These are phyloP conservation scores for Hyphantria cunea DNA, from an alignment of 1,140 invertebrate species.

Conservation along the genomic window DNA sequence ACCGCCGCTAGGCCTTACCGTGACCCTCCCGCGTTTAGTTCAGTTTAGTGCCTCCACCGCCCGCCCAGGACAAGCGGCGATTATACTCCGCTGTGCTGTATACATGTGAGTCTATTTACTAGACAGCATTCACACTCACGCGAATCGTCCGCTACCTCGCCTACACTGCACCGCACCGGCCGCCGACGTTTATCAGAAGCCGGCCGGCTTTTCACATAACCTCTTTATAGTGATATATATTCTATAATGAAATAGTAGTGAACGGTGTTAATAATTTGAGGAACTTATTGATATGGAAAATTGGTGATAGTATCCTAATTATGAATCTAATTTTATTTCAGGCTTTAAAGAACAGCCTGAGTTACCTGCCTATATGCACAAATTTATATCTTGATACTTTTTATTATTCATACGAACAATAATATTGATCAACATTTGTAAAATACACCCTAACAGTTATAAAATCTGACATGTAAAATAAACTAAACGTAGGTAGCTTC, in stretches of 20 bases:
- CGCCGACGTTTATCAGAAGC: conserved; percentile 23
- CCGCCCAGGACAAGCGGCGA: conserved; percentile 51
- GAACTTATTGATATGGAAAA: conserved; percentile 11
- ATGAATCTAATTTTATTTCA: no score
- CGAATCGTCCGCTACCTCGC: conserved; percentile 36
- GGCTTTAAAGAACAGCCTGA: no score
- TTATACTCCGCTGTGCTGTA: conserved; percentile 46
- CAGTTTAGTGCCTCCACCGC: conserved; percentile 45
- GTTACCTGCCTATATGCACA: no score
- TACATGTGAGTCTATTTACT: conserved; percentile 64
- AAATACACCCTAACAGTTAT: no score
- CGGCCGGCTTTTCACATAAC: conserved; percentile 61
- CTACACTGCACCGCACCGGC: conserved; percentile 36
- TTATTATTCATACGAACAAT: no score
- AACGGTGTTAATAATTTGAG: conserved; percentile 35
- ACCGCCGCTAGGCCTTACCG: conserved; percentile 32
- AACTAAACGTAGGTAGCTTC: no score
- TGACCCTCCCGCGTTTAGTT: conserved; percentile 42
- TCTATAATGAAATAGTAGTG: conserved; percentile 48
- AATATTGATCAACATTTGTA: no score
- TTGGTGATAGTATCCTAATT: conserved; percentile 13
- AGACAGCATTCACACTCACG: conserved; percentile 31
- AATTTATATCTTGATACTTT: no score
- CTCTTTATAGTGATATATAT: conserved; percentile 56
- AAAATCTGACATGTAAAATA: no score